A percentile compares a stretch with the other conserved stretches of the same genome.
Conservation (phyloP, 64 coral and sea anemone species). For the Anthopleura sola region DNA sequence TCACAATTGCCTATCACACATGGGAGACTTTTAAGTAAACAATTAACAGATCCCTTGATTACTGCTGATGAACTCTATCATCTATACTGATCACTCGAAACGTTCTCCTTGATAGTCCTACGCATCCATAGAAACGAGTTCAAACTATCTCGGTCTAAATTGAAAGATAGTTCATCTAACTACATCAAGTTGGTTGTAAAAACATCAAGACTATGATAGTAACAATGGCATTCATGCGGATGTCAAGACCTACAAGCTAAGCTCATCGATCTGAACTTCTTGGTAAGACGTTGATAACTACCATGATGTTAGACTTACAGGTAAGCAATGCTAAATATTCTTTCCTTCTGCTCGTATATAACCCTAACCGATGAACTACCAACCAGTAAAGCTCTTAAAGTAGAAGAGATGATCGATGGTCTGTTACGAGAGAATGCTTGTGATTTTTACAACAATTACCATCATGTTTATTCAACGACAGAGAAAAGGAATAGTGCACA, state of each 20-base stretch:
- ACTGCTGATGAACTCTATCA: not conserved
- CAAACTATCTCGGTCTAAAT: not conserved
- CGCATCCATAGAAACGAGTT: not conserved
- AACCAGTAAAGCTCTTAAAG: not conserved
- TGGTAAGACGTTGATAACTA: not conserved
- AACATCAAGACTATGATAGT: not conserved
- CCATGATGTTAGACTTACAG: not conserved
- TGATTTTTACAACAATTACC: not conserved
- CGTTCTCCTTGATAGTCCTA: not conserved
- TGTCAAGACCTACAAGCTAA: not conserved
- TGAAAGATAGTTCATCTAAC: not conserved
- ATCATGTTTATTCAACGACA: not conserved
- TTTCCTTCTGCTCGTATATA: not conserved
- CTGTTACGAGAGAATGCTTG: not conserved
- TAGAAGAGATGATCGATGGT: not conserved
- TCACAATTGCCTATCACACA: not conserved
- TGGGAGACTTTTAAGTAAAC: slow-evolving; percentile 2
- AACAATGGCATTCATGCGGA: not conserved
- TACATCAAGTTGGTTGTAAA: not conserved
- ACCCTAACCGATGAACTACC: not conserved
- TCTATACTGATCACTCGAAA: not conserved
- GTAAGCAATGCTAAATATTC: not conserved
- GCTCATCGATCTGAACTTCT: not conserved
- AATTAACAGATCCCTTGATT: not conserved
- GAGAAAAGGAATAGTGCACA: not conserved